Conservation (phyloP, 2,797 vertebrate species). For the Hemitrygon akajei region DNA sequence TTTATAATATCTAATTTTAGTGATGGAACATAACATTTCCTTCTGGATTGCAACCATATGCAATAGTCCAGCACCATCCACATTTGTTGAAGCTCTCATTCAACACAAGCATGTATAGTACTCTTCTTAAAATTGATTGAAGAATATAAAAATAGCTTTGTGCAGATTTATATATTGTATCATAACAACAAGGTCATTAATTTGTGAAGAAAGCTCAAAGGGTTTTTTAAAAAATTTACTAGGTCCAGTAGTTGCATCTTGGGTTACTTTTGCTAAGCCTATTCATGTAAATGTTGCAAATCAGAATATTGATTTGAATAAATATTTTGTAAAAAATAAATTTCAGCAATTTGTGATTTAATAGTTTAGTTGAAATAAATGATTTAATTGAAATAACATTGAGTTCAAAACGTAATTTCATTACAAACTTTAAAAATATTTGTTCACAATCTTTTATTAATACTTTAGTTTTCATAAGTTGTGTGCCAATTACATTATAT, state of each 20-base stretch:
- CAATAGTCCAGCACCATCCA: not conserved
- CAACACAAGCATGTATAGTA: not conserved
- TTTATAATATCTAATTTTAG: not conserved
- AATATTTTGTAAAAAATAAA: no score
- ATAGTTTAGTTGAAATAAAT: no score
- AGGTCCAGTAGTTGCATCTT: not conserved
- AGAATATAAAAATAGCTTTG: not conserved
- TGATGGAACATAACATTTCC: not conserved
- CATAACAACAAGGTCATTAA: not conserved
- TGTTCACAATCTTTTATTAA: not conserved
- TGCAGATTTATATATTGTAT: not conserved
- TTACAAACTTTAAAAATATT: not conserved
- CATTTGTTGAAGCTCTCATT: not conserved
- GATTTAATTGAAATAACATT: not conserved
- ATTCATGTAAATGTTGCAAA: not conserved
- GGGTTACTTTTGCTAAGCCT: not conserved
- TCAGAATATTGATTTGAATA: not conserved
- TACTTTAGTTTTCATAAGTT: not conserved
- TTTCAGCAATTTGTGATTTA: not conserved
- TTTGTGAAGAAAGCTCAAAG: not conserved
- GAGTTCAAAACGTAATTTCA: not conserved
- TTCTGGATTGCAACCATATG: not conserved
- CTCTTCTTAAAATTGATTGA: not conserved
- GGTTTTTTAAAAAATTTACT: not conserved
- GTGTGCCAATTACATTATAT: not conserved